A percentile compares a stretch with the other conserved stretches of the same genome.
Evolutionary conservation across 1,140 invertebrate species (phyloP).

Genomic region (Drosophila nikananu): DNA sequence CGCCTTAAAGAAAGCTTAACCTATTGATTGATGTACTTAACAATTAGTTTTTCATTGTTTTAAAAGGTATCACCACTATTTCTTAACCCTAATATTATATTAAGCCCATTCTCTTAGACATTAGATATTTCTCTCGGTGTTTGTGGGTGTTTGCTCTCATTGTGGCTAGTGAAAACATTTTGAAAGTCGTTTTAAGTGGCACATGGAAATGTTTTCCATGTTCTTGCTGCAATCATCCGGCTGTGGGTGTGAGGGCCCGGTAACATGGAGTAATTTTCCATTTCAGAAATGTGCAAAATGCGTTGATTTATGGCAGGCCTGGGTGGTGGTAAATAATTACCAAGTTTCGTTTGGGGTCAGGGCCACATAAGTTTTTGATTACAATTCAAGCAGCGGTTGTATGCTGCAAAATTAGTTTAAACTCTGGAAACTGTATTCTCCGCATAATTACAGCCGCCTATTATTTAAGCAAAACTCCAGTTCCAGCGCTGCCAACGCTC

Average conservation of each 20-base stretch:
- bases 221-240: slow-evolving; percentile 40
- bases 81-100: too few relatives aligned
- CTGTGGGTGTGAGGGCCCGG: slow-evolving; percentile 7
- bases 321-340: slow-evolving; percentile 51
- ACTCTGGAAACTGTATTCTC: background rate
- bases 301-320: slow-evolving; percentile 44
- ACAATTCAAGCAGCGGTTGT: slow-evolving; percentile 15
- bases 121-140: slow-evolving; percentile 4
- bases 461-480: slow-evolving; percentile 18
- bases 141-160: slow-evolving; percentile 48
- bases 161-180: slow-evolving; percentile 75
- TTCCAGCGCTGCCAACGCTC: slow-evolving; percentile 17
- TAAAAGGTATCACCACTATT: background rate
- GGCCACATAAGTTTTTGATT: slow-evolving; percentile 30
- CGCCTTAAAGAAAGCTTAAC: too few relatives aligned
- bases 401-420: background rate
- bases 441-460: slow-evolving; percentile 19
- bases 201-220: slow-evolving; percentile 52
- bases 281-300: slow-evolving; percentile 48
- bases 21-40: too few relatives aligned
- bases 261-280: slow-evolving; percentile 33
- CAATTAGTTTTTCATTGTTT: too few relatives aligned
- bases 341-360: slow-evolving; percentile 27
- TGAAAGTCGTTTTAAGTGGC: slow-evolving; percentile 74
- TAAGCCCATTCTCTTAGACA: background rate